phyloP scores from a whole-genome alignment of 2,888 invertebrate species.

The Polydrusus cervinus region DNA sequence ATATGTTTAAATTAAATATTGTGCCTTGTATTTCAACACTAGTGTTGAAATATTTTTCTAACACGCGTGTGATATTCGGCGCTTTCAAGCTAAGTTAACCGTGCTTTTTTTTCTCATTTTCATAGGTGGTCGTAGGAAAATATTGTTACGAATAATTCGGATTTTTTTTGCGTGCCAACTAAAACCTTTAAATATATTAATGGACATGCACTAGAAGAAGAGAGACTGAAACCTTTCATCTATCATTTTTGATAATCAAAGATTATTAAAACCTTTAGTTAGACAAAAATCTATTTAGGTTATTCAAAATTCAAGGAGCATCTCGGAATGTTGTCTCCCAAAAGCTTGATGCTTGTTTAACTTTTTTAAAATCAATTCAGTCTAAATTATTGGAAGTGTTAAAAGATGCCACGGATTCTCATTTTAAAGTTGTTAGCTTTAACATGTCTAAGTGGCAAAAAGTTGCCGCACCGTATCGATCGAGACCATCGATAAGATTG shows the following conservation, averaged over 20 bases:
- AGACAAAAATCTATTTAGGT: neutral
- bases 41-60: too few species aligned
- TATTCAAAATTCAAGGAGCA: conserved; percentile 42
- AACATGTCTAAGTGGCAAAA: conserved; percentile 35
- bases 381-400: conserved; percentile 41
- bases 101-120: too few species aligned
- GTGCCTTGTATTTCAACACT: too few species aligned
- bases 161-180: too few species aligned
- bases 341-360: conserved; percentile 31
- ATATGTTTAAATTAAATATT: too few species aligned
- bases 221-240: neutral
- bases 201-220: too few species aligned
- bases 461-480: conserved; percentile 31
- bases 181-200: too few species aligned
- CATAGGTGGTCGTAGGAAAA: too few species aligned
- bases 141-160: too few species aligned
- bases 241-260: neutral
- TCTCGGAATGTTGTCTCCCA: conserved; percentile 44
- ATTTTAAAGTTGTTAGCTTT: conserved; percentile 25
- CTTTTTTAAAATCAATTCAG: conserved; percentile 30
- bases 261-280: neutral
- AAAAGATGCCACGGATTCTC: conserved; percentile 42
- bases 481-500: conserved; percentile 35
- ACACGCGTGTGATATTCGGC: too few species aligned
- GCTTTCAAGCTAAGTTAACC: too few species aligned